A percentile compares a stretch with the other conserved stretches of the same genome.
These are phyloP conservation scores for Zeus faber DNA, from an alignment of 2,113 vertebrate species.

Conservation along the genomic window DNA sequence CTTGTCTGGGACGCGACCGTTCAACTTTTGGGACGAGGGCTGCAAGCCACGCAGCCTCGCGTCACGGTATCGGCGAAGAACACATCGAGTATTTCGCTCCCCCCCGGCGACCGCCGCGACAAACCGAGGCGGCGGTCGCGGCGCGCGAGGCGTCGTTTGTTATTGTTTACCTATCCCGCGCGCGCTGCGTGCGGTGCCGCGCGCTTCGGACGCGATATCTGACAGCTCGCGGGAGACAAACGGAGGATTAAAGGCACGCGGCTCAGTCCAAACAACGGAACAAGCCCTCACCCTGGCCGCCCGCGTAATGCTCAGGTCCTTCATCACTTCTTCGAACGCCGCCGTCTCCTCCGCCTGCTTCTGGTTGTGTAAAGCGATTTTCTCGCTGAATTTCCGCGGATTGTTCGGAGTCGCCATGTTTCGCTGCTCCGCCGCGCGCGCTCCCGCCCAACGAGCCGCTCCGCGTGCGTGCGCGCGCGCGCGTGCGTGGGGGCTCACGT, in stretches of 20 bases:
- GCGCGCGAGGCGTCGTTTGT: constrained; percentile 58
- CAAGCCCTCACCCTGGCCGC: constrained; percentile 80
- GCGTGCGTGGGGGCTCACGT: too few relatives aligned
- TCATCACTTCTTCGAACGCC: constrained; percentile 92
- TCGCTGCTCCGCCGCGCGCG: constrained; percentile 67
- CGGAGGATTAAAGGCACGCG: background rate
- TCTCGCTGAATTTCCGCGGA: constrained; percentile 95
- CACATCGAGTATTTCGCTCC: background rate
- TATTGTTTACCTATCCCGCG: constrained; percentile 71
- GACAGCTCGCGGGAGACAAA: constrained; percentile 55
- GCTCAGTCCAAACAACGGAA: too few relatives aligned
- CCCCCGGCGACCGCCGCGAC: background rate
- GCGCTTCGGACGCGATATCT: constrained; percentile 29
- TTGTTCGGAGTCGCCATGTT: constrained; percentile 94
- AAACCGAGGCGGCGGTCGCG: constrained; percentile 3
- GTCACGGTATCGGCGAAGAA: background rate
- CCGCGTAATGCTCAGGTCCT: constrained; percentile 86
- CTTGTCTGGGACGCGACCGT: constrained; percentile 46
- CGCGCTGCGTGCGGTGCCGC: constrained; percentile 33
- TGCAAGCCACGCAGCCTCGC: background rate
- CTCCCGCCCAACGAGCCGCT: constrained; percentile 35
- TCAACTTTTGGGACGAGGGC: constrained; percentile 45
- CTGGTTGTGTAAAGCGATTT: constrained; percentile 90
- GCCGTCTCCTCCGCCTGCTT: constrained; percentile 93
- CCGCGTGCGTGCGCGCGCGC: too few relatives aligned